A percentile compares a stretch with the other conserved stretches of the same genome.
Conservation (phyloP, 92 coral and sea anemone species). For the Ricordea florida region DNA sequence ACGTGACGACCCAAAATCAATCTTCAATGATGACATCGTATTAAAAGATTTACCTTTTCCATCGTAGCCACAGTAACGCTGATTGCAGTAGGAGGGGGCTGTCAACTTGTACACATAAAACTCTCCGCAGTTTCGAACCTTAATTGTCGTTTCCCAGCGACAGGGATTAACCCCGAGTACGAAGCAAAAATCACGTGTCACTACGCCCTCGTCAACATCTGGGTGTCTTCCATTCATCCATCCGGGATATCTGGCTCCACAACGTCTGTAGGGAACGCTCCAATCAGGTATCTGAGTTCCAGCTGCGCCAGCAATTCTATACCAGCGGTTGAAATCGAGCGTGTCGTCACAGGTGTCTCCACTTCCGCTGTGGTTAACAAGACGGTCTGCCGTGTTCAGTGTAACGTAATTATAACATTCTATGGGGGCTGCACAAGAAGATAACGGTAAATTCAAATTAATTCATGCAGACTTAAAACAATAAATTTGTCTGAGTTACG, state of each 20-base stretch:
- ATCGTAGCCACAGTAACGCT: conserved; percentile 14
- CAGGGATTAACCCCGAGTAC: neutral
- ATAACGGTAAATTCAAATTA: neutral
- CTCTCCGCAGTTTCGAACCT: conserved; percentile 47
- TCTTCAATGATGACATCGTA: no score
- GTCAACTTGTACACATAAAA: conserved; percentile 41
- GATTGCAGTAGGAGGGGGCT: conserved; percentile 7
- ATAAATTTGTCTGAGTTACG: no score
- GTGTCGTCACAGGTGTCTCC: conserved; percentile 25
- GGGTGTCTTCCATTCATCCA: conserved; percentile 28
- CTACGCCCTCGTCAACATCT: neutral
- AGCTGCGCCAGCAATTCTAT: conserved; percentile 54
- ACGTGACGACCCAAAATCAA: no score
- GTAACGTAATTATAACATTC: conserved; percentile 46
- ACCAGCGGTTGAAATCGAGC: conserved; percentile 46
- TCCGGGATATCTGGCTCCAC: conserved; percentile 30
- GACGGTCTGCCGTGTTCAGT: conserved; percentile 36
- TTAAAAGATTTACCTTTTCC: conserved; percentile 17
- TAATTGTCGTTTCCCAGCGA: neutral
- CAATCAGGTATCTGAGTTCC: conserved; percentile 54
- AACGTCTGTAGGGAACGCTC: conserved; percentile 11
- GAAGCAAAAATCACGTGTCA: neutral
- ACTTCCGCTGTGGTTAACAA: conserved; percentile 9
- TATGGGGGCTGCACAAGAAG: conserved; percentile 22
- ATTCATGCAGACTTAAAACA: no score